Conservation (phyloP, 2,888 invertebrate genomes). For the Boloria euphrosyne region DNA sequence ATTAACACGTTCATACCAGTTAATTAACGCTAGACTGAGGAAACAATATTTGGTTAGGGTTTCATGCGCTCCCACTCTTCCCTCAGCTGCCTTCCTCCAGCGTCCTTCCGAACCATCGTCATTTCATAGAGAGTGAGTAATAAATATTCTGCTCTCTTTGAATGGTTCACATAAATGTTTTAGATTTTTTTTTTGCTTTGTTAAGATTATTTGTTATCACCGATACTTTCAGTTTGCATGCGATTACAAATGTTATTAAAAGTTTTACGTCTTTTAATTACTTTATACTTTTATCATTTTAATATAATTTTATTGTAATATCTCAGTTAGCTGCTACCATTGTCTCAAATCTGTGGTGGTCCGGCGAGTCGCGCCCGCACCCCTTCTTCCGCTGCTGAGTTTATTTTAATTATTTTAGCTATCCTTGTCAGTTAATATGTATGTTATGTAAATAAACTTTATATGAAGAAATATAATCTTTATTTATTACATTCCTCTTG, state of each 20-base stretch:
- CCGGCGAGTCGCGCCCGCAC: constrained; percentile 42
- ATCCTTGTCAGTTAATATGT: constrained; percentile 70
- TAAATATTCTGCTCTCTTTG: neutral
- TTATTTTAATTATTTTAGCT: constrained; percentile 63
- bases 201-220: constrained; percentile 31
- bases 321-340: constrained; percentile 61
- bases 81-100: no score
- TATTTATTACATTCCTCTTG: constrained; percentile 36
- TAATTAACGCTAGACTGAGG: constrained; percentile 15
- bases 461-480: constrained; percentile 52
- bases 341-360: constrained; percentile 55
- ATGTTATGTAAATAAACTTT: constrained; percentile 80
- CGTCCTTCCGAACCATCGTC: no score
- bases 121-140: constrained; percentile 3
- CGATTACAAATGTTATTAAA: constrained; percentile 32
- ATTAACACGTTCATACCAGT: constrained; percentile 13
- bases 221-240: constrained; percentile 27
- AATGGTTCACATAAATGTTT: constrained; percentile 6
- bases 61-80: no score
- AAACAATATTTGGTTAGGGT: no score
- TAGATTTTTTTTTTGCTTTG: constrained; percentile 28
- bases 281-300: constrained; percentile 42
- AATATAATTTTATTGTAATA: constrained; percentile 56
- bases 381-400: constrained; percentile 60
- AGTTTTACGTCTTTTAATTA: constrained; percentile 34